These are phyloP conservation scores for Nyctibius bracteatus DNA, from an alignment of 2,113 vertebrate genomes.

Conservation along the genomic window DNA sequence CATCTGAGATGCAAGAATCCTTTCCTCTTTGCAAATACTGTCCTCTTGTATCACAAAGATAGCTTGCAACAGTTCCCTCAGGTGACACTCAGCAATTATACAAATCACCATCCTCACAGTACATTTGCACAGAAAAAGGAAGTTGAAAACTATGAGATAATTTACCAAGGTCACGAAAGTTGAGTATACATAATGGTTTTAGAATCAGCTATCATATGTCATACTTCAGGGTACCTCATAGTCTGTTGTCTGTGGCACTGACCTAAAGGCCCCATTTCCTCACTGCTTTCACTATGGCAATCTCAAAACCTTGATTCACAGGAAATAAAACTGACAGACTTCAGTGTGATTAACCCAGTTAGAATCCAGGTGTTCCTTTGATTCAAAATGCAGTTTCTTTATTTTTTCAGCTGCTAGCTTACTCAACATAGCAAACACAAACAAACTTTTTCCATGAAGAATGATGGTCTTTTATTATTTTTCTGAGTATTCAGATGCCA, in stretches of 20 bases:
- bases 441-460: neutral
- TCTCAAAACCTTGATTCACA: neutral
- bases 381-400: neutral
- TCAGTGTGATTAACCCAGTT: neutral
- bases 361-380: neutral
- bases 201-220: neutral
- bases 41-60: neutral
- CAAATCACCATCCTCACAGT: neutral
- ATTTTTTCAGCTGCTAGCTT: neutral
- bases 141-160: neutral
- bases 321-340: neutral
- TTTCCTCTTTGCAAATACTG: neutral
- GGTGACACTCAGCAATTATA: neutral
- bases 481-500: neutral
- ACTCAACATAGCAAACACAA: neutral
- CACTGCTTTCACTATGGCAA: neutral
- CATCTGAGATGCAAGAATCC: neutral
- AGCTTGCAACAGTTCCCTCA: neutral
- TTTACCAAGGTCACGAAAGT: neutral
- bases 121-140: neutral
- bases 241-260: neutral
- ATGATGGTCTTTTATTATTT: neutral
- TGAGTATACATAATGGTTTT: neutral
- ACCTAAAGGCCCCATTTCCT: neutral
- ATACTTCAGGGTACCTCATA: neutral